Evolutionary conservation across 2,888 invertebrate genomes (phyloP).

Genomic region (Penaeus monodon): DNA sequence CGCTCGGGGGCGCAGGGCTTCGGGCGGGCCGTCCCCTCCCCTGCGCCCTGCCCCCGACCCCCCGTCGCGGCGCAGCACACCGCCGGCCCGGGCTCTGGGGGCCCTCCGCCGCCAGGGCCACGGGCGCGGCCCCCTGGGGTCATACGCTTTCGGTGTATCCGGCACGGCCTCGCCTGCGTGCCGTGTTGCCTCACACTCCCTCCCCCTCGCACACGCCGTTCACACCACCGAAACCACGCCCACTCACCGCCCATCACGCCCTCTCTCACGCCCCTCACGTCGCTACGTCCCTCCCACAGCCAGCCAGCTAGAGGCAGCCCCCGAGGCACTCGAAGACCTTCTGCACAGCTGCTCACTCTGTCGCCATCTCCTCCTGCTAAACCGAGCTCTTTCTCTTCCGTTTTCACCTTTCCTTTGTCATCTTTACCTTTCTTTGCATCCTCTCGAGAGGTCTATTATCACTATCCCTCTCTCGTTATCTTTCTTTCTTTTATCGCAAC

Average conservation of each 20-base stretch:
- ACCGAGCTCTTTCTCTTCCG: no score
- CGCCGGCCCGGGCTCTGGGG: conserved; percentile 5
- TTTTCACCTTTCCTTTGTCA: no score
- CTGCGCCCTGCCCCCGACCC: conserved; percentile 18
- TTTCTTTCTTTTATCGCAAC: no score
- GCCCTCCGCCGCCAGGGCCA: conserved; percentile 4
- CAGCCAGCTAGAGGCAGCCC: no score
- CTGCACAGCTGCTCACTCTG: no score
- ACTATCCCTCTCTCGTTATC: no score
- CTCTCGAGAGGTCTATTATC: no score
- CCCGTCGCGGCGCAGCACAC: conserved; percentile 38
- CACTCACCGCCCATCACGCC: not conserved
- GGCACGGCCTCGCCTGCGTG: conserved; percentile 51
- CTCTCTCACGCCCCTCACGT: not conserved
- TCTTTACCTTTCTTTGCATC: no score
- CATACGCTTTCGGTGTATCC: conserved; percentile 60
- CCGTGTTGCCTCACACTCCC: conserved; percentile 34
- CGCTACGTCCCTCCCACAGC: not conserved
- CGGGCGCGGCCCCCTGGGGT: conserved; percentile 52
- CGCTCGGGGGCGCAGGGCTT: conserved; percentile 15
- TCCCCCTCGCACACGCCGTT: conserved; percentile 6
- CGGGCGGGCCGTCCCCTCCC: conserved; percentile 24
- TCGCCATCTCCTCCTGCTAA: no score
- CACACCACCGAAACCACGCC: not conserved
- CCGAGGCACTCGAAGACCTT: no score